Conservation (phyloP, 2,888 invertebrate genomes). For the Watsonalla cultraria region DNA sequence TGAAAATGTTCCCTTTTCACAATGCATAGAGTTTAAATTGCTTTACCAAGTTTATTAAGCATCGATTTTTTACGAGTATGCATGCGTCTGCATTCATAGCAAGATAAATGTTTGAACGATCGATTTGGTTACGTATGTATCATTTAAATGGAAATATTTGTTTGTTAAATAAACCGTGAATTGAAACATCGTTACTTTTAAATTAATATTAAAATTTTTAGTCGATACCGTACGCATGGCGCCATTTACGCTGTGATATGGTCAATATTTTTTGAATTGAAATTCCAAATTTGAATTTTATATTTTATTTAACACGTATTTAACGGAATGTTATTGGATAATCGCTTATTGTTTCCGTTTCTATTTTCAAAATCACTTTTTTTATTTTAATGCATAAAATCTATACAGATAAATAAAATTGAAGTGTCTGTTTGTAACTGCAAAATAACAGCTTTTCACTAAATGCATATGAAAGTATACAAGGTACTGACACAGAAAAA, state of each 20-base stretch:
- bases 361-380: too few relatives aligned
- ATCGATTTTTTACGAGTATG: slow-evolving; percentile 33
- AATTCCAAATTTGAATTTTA: background rate
- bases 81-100: slow-evolving; percentile 46
- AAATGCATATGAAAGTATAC: too few relatives aligned
- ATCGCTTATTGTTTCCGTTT: too few relatives aligned
- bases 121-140: slow-evolving; percentile 38
- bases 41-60: slow-evolving; percentile 14
- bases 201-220: slow-evolving; percentile 4
- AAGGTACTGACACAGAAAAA: too few relatives aligned
- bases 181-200: slow-evolving; percentile 27
- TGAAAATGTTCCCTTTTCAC: slow-evolving; percentile 15
- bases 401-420: too few relatives aligned
- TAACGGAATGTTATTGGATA: too few relatives aligned
- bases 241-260: background rate
- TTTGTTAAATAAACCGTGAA: slow-evolving; percentile 39
- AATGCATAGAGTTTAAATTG: slow-evolving; percentile 23
- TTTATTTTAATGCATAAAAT: too few relatives aligned
- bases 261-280: background rate
- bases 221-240: background rate
- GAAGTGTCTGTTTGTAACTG: too few relatives aligned
- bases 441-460: too few relatives aligned
- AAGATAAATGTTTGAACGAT: slow-evolving; percentile 39
- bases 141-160: slow-evolving; percentile 44
- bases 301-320: background rate